These are phyloP conservation scores for Neomonachus schauinslandi DNA, from an alignment of 2,113 vertebrate species.

Conservation along the genomic window DNA sequence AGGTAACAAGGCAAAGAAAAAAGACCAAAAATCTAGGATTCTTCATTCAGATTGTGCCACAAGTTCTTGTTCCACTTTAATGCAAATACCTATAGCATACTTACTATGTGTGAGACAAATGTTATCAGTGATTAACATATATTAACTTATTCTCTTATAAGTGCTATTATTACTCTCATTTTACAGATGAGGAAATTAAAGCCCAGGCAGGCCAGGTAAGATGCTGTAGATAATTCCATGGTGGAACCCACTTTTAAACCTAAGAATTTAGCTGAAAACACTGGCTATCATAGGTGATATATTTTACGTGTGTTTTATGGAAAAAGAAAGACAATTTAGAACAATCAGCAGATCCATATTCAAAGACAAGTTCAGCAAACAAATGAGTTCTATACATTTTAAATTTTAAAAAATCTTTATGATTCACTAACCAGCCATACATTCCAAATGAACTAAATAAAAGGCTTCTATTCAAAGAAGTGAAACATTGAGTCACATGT, in stretches of 20 bases:
- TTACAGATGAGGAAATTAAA: neutral
- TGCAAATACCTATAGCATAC: neutral
- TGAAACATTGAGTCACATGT: neutral
- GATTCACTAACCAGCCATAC: neutral
- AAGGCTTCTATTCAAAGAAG: neutral
- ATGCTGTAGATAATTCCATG: neutral
- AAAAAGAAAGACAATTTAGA: neutral
- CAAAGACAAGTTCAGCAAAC: neutral
- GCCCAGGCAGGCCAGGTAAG: neutral
- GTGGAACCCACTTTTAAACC: neutral
- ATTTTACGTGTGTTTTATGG: neutral
- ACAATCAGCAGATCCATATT: neutral
- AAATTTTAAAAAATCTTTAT: neutral
- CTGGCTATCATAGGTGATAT: neutral
- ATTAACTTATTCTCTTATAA: neutral
- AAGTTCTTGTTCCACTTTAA: neutral
- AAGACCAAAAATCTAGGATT: neutral
- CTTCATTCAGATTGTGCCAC: neutral
- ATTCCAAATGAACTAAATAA: neutral
- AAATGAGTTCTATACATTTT: neutral
- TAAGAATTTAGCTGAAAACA: conserved; percentile 11
- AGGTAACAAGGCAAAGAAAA: neutral
- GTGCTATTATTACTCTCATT: neutral
- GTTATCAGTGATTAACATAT: neutral
- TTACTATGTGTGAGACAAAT: neutral